These are phyloP conservation scores for Grapholita molesta DNA, from an alignment of 1,140 invertebrate genomes.

Conservation along the genomic window DNA sequence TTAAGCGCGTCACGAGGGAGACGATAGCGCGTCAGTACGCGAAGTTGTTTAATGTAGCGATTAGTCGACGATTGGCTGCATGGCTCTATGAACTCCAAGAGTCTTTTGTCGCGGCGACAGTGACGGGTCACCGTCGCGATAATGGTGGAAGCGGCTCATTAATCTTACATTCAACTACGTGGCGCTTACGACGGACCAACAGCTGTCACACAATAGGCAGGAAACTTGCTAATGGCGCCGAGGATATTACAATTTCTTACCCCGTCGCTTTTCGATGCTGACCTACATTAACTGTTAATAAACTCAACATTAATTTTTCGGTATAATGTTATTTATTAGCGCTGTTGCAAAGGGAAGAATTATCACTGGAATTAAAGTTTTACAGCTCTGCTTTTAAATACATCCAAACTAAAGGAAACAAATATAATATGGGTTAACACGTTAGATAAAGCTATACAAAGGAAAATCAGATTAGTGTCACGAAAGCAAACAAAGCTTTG, in stretches of 20 bases:
- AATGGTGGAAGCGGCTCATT: slow-evolving; percentile 53
- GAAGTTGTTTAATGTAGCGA: slow-evolving; percentile 5
- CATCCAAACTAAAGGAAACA: no score
- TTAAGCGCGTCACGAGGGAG: slow-evolving; percentile 30
- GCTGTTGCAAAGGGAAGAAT: neutral
- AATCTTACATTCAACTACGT: slow-evolving; percentile 71
- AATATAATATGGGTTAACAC: no score
- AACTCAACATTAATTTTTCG: slow-evolving; percentile 25
- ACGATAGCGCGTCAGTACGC: neutral
- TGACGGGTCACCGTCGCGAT: slow-evolving; percentile 52
- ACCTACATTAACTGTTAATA: slow-evolving; percentile 1
- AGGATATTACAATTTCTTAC: slow-evolving; percentile 57
- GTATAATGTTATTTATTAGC: neutral
- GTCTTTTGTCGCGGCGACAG: slow-evolving; percentile 52
- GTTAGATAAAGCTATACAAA: neutral
- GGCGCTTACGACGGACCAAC: slow-evolving; percentile 24
- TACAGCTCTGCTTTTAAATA: no score
- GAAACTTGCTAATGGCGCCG: slow-evolving; percentile 59
- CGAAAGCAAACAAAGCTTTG: neutral
- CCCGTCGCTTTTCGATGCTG: slow-evolving; percentile 17
- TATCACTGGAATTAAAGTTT: neutral
- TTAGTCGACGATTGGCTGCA: slow-evolving; percentile 4
- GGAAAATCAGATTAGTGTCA: neutral
- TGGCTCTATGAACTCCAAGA: slow-evolving; percentile 34
- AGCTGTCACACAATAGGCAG: slow-evolving; percentile 48